These are phyloP conservation scores for Leptinotarsa tumamoca DNA, from an alignment of 2,888 invertebrate species.

Conservation along the genomic window DNA sequence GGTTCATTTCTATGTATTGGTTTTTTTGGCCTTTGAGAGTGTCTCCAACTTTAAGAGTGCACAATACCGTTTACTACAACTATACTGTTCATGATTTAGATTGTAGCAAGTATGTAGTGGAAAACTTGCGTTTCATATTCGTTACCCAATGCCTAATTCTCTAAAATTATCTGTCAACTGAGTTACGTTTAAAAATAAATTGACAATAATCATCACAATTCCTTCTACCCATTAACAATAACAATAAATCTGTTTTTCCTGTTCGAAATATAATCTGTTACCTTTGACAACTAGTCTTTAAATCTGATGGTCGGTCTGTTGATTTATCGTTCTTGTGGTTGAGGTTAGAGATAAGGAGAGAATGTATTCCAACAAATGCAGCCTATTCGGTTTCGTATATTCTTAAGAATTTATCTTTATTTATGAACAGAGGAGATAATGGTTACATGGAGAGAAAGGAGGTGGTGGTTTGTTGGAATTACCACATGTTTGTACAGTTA, in stretches of 20 bases:
- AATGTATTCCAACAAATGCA: background rate
- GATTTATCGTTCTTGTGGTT: slow-evolving; percentile 11
- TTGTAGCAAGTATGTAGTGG: too few species aligned
- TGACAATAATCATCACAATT: background rate
- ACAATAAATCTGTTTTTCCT: background rate
- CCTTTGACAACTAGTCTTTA: slow-evolving; percentile 11
- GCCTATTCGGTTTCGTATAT: background rate
- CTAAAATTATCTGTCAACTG: background rate
- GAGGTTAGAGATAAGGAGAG: background rate
- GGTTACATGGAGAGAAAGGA: background rate
- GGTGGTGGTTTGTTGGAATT: background rate
- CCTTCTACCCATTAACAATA: slow-evolving; percentile 1
- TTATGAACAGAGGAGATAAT: background rate
- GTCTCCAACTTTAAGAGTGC: too few species aligned
- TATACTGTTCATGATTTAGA: too few species aligned
- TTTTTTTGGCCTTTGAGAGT: too few species aligned
- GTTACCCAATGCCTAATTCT: background rate
- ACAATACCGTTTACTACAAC: too few species aligned
- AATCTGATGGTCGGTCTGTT: slow-evolving; percentile 6
- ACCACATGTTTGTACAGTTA: too few species aligned
- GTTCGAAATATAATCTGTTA: slow-evolving; percentile 8
- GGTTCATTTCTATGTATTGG: too few species aligned
- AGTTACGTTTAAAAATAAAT: background rate
- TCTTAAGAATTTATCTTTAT: background rate
- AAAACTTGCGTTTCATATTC: background rate